Evolutionary conservation across 2,888 invertebrate genomes (phyloP).

Genomic region (Cantharis nigra): DNA sequence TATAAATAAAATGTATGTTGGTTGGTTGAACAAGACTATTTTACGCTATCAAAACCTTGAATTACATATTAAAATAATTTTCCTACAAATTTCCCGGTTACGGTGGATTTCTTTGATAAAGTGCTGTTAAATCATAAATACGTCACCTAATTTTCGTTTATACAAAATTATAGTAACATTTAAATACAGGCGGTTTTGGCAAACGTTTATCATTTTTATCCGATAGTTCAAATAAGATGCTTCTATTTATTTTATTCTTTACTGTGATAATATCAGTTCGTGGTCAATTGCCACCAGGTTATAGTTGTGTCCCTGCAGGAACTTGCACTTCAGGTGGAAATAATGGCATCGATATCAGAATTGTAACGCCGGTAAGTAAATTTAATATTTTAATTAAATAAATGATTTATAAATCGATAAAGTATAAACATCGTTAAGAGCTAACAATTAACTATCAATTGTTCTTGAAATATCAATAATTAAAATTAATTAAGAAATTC

Average conservation of each 20-base stretch:
- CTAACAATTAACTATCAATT: not conserved
- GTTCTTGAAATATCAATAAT: not conserved
- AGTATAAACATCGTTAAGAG: not conserved
- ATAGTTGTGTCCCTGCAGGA: conserved; percentile 44
- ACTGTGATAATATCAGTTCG: not conserved
- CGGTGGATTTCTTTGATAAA: conserved; percentile 18
- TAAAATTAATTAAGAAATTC: not conserved
- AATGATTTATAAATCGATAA: not conserved
- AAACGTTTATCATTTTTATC: not conserved
- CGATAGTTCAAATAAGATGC: conserved; percentile 6
- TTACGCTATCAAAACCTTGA: conserved; percentile 12
- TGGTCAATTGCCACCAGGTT: conserved; percentile 28
- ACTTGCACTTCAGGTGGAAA: conserved; percentile 40
- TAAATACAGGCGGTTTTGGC: not conserved
- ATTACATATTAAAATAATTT: conserved; percentile 10
- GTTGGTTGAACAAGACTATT: conserved; percentile 8
- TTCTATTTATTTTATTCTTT: not conserved
- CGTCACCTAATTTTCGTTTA: conserved; percentile 5
- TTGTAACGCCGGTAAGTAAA: conserved; percentile 41
- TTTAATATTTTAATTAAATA: not conserved
- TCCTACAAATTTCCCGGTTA: conserved; percentile 24
- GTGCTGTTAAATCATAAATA: conserved; percentile 7
- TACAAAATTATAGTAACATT: not conserved
- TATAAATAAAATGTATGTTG: not conserved
- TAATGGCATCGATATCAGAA: conserved; percentile 46